These are phyloP conservation scores for Neostethus bicornis DNA, from an alignment of 2,797 vertebrate genomes.

Conservation along the genomic window DNA sequence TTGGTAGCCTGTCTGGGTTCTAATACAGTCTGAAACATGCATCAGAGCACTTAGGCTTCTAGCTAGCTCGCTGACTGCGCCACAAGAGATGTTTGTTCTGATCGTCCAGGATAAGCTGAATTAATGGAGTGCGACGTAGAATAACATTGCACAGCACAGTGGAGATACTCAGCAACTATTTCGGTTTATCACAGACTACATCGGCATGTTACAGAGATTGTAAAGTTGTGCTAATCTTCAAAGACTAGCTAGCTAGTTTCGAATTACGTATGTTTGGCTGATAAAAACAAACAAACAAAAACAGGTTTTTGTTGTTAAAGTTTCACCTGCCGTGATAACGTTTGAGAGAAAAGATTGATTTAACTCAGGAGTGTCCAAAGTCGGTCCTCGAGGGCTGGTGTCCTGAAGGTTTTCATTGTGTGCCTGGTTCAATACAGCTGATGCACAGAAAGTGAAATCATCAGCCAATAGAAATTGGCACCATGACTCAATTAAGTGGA, in stretches of 20 bases:
- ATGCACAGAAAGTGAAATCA: too few species aligned
- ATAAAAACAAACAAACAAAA: slow-evolving; percentile 22
- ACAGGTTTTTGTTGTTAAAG: slow-evolving; percentile 12
- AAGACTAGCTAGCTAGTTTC: slow-evolving; percentile 22
- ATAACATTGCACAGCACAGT: slow-evolving; percentile 25
- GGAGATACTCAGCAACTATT: slow-evolving; percentile 8
- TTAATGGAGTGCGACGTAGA: slow-evolving; percentile 44
- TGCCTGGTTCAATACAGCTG: too few species aligned
- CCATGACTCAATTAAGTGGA: too few species aligned
- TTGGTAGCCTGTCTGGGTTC: slow-evolving; percentile 64
- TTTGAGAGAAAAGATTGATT: slow-evolving; percentile 20
- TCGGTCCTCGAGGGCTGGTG: too few species aligned
- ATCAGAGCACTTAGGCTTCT: slow-evolving; percentile 56
- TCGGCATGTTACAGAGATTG: slow-evolving; percentile 10
- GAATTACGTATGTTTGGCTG: slow-evolving; percentile 23
- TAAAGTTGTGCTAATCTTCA: slow-evolving; percentile 31
- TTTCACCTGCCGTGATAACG: slow-evolving; percentile 29
- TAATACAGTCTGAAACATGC: slow-evolving; percentile 60
- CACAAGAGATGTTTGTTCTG: slow-evolving; percentile 37
- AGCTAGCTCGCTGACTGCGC: slow-evolving; percentile 21
- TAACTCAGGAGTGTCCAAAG: too few species aligned
- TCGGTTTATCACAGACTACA: slow-evolving; percentile 17
- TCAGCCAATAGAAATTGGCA: too few species aligned
- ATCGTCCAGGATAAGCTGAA: slow-evolving; percentile 43
- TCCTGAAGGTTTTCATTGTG: too few species aligned